Evolutionary conservation across 1,140 invertebrate species (phyloP).

Genomic region (Rhagoletis zephyria): DNA sequence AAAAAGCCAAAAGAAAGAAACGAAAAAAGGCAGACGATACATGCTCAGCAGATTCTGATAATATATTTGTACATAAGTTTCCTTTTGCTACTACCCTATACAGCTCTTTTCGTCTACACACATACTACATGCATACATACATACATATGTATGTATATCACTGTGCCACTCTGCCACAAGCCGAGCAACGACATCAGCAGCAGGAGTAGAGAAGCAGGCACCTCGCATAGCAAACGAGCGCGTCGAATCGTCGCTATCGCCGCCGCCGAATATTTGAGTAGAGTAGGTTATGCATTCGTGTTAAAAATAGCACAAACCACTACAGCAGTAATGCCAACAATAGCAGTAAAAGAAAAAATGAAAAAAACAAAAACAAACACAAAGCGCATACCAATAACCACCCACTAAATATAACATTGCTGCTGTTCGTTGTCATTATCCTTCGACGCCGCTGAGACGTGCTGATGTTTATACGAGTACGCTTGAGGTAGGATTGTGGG

Average conservation of each 20-base stretch:
- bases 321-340: not conserved
- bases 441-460: constrained; percentile 38
- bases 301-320: constrained; percentile 52
- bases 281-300: constrained; percentile 44
- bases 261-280: not conserved
- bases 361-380: not conserved
- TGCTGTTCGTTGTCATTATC: constrained; percentile 10
- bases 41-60: not conserved
- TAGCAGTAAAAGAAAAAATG: not conserved
- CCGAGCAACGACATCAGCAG: not conserved
- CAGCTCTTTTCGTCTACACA: not conserved
- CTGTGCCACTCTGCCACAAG: not conserved
- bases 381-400: not conserved
- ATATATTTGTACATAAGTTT: not conserved
- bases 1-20: not conserved
- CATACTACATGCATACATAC: not conserved
- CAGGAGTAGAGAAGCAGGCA: not conserved
- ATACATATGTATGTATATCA: not conserved
- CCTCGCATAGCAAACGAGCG: not conserved
- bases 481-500: constrained; percentile 49
- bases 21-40: not conserved
- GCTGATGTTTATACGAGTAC: constrained; percentile 8
- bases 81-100: not conserved
- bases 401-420: not conserved
- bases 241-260: not conserved